Percentiles rank a stretch among this genome's conserved stretches.
Evolutionary conservation across 2,888 invertebrate species (phyloP).

Genomic region (Callimorpha dominula): DNA sequence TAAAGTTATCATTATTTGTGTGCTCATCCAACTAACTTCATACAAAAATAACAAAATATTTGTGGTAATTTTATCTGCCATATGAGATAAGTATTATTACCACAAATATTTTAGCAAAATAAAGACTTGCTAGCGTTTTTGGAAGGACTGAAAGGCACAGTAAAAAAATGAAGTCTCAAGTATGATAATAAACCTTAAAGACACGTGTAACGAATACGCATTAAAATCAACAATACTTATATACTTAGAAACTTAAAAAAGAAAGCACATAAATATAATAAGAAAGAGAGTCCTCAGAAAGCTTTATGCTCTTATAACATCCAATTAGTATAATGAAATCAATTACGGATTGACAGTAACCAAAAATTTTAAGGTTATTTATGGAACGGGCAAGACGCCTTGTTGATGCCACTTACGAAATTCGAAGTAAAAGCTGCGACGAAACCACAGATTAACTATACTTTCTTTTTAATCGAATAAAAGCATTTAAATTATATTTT

Average conservation of each 20-base stretch:
- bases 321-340: constrained; percentile 48
- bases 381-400: constrained; percentile 24
- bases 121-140: background rate
- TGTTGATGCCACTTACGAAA: constrained; percentile 44
- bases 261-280: constrained; percentile 20
- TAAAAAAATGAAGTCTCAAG: background rate
- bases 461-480: constrained; percentile 30
- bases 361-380: constrained; percentile 49
- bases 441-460: constrained; percentile 33
- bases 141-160: background rate
- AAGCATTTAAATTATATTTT: constrained; percentile 31
- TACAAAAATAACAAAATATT: too few species aligned
- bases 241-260: constrained; percentile 21
- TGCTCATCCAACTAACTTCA: background rate
- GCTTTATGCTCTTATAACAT: constrained; percentile 32
- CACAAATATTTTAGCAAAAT: background rate
- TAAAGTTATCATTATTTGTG: background rate
- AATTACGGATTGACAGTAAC: constrained; percentile 45
- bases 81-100: background rate
- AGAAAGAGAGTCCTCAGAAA: constrained; percentile 26
- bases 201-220: constrained; percentile 15
- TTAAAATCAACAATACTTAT: constrained; percentile 16
- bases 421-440: constrained; percentile 30
- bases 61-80: too few species aligned
- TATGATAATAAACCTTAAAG: background rate